Evolutionary conservation across 2,797 vertebrate genomes (phyloP).

Genomic region (Taeniopygia guttata): DNA sequence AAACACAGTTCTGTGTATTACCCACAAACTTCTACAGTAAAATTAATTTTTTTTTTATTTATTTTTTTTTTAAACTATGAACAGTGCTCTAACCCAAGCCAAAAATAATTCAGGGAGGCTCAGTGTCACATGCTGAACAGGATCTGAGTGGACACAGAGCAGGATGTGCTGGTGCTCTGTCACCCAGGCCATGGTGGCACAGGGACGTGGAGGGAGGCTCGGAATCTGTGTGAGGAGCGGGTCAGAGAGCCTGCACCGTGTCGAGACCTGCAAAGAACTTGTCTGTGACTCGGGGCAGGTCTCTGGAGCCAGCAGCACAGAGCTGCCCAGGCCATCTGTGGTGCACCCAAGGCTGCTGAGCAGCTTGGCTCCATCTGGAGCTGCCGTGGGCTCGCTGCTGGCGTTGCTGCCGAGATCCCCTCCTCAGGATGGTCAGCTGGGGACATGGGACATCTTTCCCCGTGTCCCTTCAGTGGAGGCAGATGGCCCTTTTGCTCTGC

Average conservation of each 20-base stretch:
- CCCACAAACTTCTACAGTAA: not conserved
- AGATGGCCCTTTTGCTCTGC: not conserved
- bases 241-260: not conserved
- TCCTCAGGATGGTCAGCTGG: not conserved
- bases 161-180: not conserved
- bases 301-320: not conserved
- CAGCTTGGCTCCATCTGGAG: constrained; percentile 49
- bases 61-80: not conserved
- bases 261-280: not conserved
- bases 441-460: not conserved
- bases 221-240: accelerated
- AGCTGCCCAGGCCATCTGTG: constrained; percentile 32
- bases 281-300: not conserved
- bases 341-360: not conserved
- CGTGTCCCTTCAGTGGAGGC: not conserved
- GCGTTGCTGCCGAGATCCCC: not conserved
- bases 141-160: not conserved
- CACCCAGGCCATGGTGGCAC: not conserved
- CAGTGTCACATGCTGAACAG: accelerated
- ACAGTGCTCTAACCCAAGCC: not conserved
- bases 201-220: not conserved
- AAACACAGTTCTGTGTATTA: accelerated
- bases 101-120: not conserved
- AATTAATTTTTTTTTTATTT: not conserved
- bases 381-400: not conserved